Conservation (phyloP, 2,888 invertebrate species). For the Stenolophus ochropezus region DNA sequence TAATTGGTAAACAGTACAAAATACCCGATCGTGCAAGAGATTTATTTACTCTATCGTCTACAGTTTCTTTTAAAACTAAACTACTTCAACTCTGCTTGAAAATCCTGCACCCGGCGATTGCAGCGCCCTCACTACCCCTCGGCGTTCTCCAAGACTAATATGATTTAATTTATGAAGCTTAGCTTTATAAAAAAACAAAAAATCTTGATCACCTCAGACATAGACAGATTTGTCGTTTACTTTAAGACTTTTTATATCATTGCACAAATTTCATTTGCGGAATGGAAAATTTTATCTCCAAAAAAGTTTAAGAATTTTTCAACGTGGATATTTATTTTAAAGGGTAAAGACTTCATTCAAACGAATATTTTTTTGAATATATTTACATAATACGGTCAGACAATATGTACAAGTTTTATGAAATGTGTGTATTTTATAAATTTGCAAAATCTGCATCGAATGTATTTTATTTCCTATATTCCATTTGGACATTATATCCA, state of each 20-base stretch:
- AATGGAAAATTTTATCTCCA: slow-evolving; percentile 27
- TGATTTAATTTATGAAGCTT: slow-evolving; percentile 52
- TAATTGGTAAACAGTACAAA: background rate
- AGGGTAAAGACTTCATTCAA: background rate
- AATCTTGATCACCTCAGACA: slow-evolving; percentile 4
- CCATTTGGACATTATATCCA: no score
- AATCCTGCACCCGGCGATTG: background rate
- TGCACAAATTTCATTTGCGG: slow-evolving; percentile 33
- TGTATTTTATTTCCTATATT: no score
- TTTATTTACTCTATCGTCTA: background rate
- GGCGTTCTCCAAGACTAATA: slow-evolving; percentile 36
- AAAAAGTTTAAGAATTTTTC: slow-evolving; percentile 21
- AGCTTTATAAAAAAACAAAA: background rate
- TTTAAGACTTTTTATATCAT: slow-evolving; percentile 14
- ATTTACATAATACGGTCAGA: background rate
- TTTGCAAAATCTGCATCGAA: no score
- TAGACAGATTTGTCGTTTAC: background rate
- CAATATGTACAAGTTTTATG: background rate
- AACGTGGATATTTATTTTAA: background rate
- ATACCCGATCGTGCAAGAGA: no score
- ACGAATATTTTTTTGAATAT: slow-evolving; percentile 3
- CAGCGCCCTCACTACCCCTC: slow-evolving; percentile 5
- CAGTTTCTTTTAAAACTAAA: slow-evolving; percentile 33
- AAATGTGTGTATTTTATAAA: background rate
- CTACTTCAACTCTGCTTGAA: slow-evolving; percentile 6